These are phyloP conservation scores for Axea sp. DNA, from an alignment of 2,888 invertebrate genomes.

Conservation along the genomic window DNA sequence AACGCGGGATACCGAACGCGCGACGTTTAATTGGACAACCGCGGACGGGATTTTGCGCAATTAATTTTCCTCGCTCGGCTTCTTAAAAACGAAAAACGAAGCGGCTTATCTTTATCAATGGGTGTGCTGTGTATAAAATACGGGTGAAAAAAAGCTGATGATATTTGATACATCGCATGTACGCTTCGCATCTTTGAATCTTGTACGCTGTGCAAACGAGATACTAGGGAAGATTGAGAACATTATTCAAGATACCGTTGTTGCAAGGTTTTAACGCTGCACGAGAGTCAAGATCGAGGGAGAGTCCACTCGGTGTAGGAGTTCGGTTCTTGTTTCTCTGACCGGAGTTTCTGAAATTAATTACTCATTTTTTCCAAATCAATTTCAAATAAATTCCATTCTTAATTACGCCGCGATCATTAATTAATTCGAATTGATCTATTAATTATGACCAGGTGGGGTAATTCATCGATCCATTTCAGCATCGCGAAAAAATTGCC, in stretches of 20 bases:
- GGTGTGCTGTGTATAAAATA: neutral
- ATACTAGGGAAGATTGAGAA: conserved; percentile 39
- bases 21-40: conserved; percentile 8
- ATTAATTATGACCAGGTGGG: neutral
- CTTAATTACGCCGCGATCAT: neutral
- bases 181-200: conserved; percentile 16
- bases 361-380: neutral
- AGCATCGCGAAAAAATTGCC: no score
- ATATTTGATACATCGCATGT: conserved; percentile 30
- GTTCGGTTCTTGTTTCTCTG: conserved; percentile 1
- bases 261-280: conserved; percentile 16
- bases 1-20: no score
- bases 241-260: conserved; percentile 46
- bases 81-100: conserved; percentile 9
- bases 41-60: conserved; percentile 5
- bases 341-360: no score
- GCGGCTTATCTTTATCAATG: conserved; percentile 7
- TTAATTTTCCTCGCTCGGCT: conserved; percentile 4
- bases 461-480: no score
- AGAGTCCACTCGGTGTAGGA: conserved; percentile 14
- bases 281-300: conserved; percentile 20
- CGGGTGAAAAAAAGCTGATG: conserved; percentile 21
- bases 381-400: conserved; percentile 1
- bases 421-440: neutral
- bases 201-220: conserved; percentile 28